Percentiles rank a stretch among this genome's conserved stretches.
Evolutionary conservation across 2,113 vertebrate species (phyloP).

Genomic region (Camarhynchus parvulus): DNA sequence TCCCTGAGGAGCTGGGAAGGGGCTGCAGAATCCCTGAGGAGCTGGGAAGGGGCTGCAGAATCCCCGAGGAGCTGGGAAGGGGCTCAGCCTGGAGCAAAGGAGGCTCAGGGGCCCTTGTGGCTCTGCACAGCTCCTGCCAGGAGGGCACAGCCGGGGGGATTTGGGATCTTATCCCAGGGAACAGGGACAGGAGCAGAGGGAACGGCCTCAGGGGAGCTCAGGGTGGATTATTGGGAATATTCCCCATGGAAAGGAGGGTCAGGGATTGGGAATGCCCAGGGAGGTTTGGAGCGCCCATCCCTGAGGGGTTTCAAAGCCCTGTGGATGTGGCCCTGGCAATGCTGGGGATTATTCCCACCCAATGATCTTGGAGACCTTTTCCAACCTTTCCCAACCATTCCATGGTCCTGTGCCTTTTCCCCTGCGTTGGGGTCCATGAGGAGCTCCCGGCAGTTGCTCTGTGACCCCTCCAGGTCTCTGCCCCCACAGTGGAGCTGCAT

Average conservation of each 20-base stretch:
- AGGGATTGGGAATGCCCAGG: not conserved
- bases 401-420: not conserved
- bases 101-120: not conserved
- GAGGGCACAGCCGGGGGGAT: not conserved
- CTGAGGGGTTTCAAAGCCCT: accelerated
- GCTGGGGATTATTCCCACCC: not conserved
- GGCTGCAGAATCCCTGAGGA: not conserved
- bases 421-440: not conserved
- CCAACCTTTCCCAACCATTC: not conserved
- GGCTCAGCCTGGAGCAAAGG: not conserved
- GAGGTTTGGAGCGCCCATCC: accelerated
- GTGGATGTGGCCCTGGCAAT: not conserved
- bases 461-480: not conserved
- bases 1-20: not conserved
- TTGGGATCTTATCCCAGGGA: not conserved
- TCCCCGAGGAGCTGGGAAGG: not conserved
- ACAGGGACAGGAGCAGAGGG: not conserved
- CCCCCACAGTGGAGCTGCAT: not conserved
- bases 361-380: accelerated
- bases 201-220: not conserved
- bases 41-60: not conserved
- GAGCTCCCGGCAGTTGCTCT: not conserved
- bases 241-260: not conserved
- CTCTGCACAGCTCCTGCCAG: not conserved
- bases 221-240: not conserved